These are phyloP conservation scores for Whitmania pigra DNA, from an alignment of 1,140 invertebrate species.

Conservation along the genomic window DNA sequence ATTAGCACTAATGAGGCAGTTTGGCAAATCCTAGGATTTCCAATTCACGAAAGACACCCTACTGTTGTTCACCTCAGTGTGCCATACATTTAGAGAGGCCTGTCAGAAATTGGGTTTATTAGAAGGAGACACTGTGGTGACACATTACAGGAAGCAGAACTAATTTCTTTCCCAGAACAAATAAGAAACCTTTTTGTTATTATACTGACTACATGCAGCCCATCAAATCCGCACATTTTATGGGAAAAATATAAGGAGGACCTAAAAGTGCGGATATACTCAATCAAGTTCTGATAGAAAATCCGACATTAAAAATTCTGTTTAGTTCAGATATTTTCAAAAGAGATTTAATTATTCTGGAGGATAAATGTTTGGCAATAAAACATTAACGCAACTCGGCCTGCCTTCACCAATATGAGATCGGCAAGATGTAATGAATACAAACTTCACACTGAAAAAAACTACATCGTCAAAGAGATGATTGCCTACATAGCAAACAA, in stretches of 20 bases:
- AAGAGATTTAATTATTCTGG: slow-evolving; percentile 30
- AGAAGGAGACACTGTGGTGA: too few relatives aligned
- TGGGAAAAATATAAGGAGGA: background rate
- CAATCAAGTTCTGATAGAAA: too few relatives aligned
- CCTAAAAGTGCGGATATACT: background rate
- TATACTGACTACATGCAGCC: too few relatives aligned
- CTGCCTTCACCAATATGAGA: slow-evolving; percentile 22
- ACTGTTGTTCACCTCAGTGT: slow-evolving; percentile 28
- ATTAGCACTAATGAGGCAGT: slow-evolving; percentile 31
- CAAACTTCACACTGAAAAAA: too few relatives aligned
- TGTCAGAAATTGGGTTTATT: too few relatives aligned
- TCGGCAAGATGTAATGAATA: too few relatives aligned
- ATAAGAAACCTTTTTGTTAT: slow-evolving; percentile 26
- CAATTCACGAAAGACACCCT: slow-evolving; percentile 40
- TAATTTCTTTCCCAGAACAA: slow-evolving; percentile 38
- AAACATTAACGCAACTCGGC: slow-evolving; percentile 20
- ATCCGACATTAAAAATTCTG: background rate
- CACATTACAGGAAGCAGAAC: too few relatives aligned
- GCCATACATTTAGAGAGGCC: too few relatives aligned
- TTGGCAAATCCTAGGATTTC: slow-evolving; percentile 30
- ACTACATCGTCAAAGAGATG: too few relatives aligned
- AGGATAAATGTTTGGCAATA: background rate
- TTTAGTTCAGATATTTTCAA: slow-evolving; percentile 31
- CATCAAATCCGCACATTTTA: background rate
- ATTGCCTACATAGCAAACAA: too few relatives aligned